Conservation (phyloP, 1,140 invertebrate genomes). For the Callitettix versicolor region DNA sequence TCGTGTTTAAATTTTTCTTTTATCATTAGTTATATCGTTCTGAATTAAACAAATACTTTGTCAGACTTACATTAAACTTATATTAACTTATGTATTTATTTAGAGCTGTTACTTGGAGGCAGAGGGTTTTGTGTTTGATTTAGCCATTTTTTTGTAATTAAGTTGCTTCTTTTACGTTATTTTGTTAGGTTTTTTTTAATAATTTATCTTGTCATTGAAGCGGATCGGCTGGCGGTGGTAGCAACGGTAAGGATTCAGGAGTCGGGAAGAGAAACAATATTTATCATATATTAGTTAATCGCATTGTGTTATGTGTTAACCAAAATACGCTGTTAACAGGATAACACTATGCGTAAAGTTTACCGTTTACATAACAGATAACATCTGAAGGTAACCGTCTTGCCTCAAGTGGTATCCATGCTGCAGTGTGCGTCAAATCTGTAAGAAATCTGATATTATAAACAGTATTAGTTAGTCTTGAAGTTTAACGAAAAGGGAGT, state of each 20-base stretch:
- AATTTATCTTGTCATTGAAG: slow-evolving; percentile 11
- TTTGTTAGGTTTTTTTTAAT: slow-evolving; percentile 1
- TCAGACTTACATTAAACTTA: slow-evolving; percentile 6
- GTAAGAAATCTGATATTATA: slow-evolving; percentile 17
- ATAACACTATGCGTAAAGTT: background rate
- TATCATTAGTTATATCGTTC: background rate
- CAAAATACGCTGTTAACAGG: too few species aligned
- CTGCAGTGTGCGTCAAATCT: slow-evolving; percentile 1
- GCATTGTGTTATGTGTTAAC: too few species aligned
- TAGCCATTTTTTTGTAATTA: slow-evolving; percentile 13
- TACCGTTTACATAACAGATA: background rate
- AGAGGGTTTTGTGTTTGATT: slow-evolving; percentile 30
- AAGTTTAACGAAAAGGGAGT: too few species aligned
- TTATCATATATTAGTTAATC: too few species aligned
- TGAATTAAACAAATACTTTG: slow-evolving; percentile 8
- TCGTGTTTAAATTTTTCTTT: too few species aligned
- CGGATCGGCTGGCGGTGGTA: background rate
- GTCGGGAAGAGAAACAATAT: background rate
- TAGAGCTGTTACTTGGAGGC: slow-evolving; percentile 35
- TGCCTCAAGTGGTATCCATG: too few species aligned
- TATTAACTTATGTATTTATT: slow-evolving; percentile 19
- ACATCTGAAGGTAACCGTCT: too few species aligned
- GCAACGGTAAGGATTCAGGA: background rate
- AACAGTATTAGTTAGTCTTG: slow-evolving; percentile 11
- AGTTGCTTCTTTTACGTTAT: slow-evolving; percentile 11